Evolutionary conservation across 2,888 invertebrate species (phyloP), one percentile per base, ranked within the genome.

Genomic region (Zaprionus obscuricornis): DNA sequence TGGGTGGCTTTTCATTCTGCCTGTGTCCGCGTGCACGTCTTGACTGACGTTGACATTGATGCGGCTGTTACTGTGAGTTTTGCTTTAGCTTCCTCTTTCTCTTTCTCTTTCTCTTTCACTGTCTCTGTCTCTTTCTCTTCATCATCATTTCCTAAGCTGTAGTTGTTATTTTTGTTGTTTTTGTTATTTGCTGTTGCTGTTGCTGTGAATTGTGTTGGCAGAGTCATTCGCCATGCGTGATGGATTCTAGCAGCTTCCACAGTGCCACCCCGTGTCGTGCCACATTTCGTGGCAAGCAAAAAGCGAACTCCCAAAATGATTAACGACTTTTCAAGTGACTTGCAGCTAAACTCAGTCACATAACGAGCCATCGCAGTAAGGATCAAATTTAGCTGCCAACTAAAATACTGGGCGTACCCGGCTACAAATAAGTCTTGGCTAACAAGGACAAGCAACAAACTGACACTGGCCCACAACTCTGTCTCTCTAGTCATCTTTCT

Each of bases 291-390:
- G 64, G 47, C 47, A 47, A 11, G 55, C 50, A 42, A 55, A 68
- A 49, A 65, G 74, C 64, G 55, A 60, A 52, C 47, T 63, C 56
- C 26, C 79, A 76, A 88, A 85, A 88, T 89, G 89, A 89, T 89
- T 87, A 89, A 89, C 87, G 89, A 88, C 85, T 86, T 87, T 87
- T 83, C 85, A 84, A 89, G 89, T 88, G 89, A 89, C 89, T 89
- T 84, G 88, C 88, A 81, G 84, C 86, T 74, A 84, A 83, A 86
- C 68, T 55, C 54, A 68, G 68, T 76, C 65, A 56, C 68, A 74
- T 57, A 65, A 65, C 65, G 69, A 74, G 33, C 22, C 51, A 58
- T 27, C 58, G 34, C 42, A 51, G 52, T 59, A 46, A 77, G 76
- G 83, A 77, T 78, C 75, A 56, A 62, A 66, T 51, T 46, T 62